A percentile compares a stretch with the other conserved stretches of the same genome.
Evolutionary conservation across 2,888 invertebrate genomes (phyloP).

Genomic region (Heterodera filipjevi): DNA sequence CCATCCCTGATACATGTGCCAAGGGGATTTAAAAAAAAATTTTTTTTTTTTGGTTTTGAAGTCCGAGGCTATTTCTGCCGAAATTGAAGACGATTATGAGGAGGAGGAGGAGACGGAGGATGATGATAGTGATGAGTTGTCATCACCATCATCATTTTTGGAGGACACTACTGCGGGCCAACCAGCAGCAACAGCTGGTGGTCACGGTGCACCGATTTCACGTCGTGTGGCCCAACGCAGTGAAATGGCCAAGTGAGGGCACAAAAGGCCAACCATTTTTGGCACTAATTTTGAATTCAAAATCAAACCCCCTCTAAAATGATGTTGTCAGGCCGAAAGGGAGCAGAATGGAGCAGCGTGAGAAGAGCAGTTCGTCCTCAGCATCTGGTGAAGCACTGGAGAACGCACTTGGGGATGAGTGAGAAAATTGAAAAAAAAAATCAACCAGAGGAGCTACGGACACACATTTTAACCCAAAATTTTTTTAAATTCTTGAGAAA

Average conservation of each 20-base stretch:
- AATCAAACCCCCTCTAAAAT: too few relatives aligned
- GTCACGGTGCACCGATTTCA: background rate
- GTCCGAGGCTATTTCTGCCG: background rate
- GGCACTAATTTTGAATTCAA: too few relatives aligned
- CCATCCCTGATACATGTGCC: too few relatives aligned
- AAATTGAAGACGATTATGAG: background rate
- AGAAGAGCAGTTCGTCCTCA: constrained; percentile 5
- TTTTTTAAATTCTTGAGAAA: too few relatives aligned
- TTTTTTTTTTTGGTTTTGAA: background rate
- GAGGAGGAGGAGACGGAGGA: background rate
- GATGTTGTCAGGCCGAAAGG: constrained; percentile 11
- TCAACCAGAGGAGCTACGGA: too few relatives aligned
- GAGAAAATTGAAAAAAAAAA: background rate
- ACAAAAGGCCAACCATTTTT: too few relatives aligned
- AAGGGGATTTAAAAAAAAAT: too few relatives aligned
- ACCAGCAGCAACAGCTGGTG: too few relatives aligned
- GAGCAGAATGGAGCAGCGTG: constrained; percentile 11
- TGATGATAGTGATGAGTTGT: background rate
- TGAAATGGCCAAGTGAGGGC: background rate
- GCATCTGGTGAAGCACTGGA: background rate
- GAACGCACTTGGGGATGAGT: background rate
- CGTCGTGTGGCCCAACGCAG: background rate
- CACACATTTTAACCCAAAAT: too few relatives aligned
- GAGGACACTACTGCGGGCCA: background rate
- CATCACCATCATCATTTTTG: background rate